phyloP scores from a whole-genome alignment of 2,113 vertebrate species.

The Austrofundulus limnaeus region DNA sequence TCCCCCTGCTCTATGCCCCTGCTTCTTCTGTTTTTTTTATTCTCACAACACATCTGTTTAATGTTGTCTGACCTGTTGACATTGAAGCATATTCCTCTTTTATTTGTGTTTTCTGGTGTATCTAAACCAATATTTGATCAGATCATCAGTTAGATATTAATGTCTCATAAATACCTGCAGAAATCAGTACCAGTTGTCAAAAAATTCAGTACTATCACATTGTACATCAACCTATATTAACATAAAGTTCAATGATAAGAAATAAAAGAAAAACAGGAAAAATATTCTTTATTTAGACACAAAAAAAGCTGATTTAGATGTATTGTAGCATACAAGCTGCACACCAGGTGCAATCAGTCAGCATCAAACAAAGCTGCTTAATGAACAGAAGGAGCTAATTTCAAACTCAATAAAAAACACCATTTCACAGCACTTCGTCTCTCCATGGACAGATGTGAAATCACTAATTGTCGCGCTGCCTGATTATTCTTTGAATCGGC shows the following conservation, averaged over 20 bases:
- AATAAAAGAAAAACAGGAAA: slow-evolving; percentile 23
- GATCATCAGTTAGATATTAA: no score
- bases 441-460: slow-evolving; percentile 72
- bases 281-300: slow-evolving; percentile 50
- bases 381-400: slow-evolving; percentile 55
- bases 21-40: no score
- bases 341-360: slow-evolving; percentile 81
- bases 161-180: no score
- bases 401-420: slow-evolving; percentile 64
- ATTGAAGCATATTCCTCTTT: no score
- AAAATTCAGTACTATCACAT: no score
- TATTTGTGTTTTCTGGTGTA: no score
- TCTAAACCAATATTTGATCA: no score
- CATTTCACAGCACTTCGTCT: slow-evolving; percentile 61
- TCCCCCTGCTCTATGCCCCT: no score
- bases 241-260: slow-evolving; percentile 56
- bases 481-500: slow-evolving; percentile 16
- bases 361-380: slow-evolving; percentile 60
- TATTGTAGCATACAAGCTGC: slow-evolving; percentile 58
- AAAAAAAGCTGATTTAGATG: slow-evolving; percentile 42
- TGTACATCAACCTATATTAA: no score
- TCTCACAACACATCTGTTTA: no score
- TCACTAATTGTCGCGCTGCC: slow-evolving; percentile 10
- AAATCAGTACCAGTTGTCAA: no score
- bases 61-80: no score